Evolutionary conservation across 2,888 invertebrate genomes (phyloP).

Genomic region (Suillia variegata): DNA sequence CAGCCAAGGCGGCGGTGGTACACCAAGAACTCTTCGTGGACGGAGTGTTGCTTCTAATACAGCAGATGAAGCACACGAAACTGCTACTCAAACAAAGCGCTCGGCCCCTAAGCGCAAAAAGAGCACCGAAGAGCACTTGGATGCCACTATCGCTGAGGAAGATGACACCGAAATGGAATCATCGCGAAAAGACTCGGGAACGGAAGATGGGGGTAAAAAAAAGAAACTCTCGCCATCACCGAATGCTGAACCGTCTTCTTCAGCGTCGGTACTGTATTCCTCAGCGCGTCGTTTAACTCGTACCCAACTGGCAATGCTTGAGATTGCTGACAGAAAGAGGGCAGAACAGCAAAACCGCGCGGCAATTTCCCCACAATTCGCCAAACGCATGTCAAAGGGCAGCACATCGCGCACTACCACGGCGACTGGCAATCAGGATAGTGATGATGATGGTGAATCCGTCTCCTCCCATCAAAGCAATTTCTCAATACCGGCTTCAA

Average conservation of each 20-base stretch:
- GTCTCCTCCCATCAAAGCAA: conserved; percentile 35
- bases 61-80: background rate
- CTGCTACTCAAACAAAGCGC: background rate
- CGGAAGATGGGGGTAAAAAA: conserved; percentile 1
- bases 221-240: conserved; percentile 18
- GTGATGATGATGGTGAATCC: conserved; percentile 45
- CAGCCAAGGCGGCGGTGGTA: conserved; percentile 22
- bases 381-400: conserved; percentile 27
- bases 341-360: background rate
- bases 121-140: conserved; percentile 8
- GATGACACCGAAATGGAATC: background rate
- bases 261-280: too few species aligned
- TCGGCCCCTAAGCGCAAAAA: background rate
- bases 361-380: conserved; percentile 13
- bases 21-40: background rate
- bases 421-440: conserved; percentile 30
- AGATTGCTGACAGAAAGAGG: too few species aligned
- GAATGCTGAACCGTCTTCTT: conserved; percentile 11
- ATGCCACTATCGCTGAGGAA: conserved; percentile 12
- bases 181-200: background rate
- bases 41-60: background rate
- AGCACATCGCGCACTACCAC: conserved; percentile 31
- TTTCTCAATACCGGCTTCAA: conserved; percentile 29
- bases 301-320: conserved; percentile 42
- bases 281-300: conserved; percentile 43